These are phyloP conservation scores for Elysia chlorotica DNA, from an alignment of 1,140 invertebrate genomes.

Conservation along the genomic window DNA sequence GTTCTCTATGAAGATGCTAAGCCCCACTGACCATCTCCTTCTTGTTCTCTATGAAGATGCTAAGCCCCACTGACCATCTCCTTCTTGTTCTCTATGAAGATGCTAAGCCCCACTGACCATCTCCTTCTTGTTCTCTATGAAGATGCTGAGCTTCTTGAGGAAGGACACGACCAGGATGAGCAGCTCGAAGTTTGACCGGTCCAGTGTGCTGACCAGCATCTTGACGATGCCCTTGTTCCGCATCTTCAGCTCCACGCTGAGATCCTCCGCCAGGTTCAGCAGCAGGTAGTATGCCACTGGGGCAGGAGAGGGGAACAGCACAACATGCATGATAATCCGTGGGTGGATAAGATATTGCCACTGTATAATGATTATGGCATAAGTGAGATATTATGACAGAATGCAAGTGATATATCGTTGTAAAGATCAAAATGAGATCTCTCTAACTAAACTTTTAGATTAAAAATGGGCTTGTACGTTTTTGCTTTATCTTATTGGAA, in stretches of 20 bases:
- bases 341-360: too few species aligned
- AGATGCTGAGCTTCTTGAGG: slow-evolving; percentile 93
- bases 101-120: slow-evolving; percentile 89
- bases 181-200: slow-evolving; percentile 83
- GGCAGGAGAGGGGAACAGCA: slow-evolving; percentile 8
- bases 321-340: too few species aligned
- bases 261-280: slow-evolving; percentile 93
- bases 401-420: too few species aligned
- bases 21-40: too few species aligned
- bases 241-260: slow-evolving; percentile 95
- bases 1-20: slow-evolving; percentile 93
- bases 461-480: too few species aligned
- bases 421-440: too few species aligned
- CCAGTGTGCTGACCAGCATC: slow-evolving; percentile 85
- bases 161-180: slow-evolving; percentile 91
- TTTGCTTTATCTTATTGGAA: too few species aligned
- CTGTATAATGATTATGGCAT: too few species aligned
- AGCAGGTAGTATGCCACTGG: slow-evolving; percentile 82
- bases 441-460: too few species aligned
- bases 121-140: slow-evolving; percentile 90
- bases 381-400: too few species aligned
- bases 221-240: slow-evolving; percentile 88
- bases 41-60: too few species aligned
- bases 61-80: slow-evolving; percentile 82
- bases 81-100: slow-evolving; percentile 93